Evolutionary conservation across 1,140 invertebrate genomes (phyloP), one percentile per base, ranked within the genome.

Genomic region (Coelopa frigida): DNA sequence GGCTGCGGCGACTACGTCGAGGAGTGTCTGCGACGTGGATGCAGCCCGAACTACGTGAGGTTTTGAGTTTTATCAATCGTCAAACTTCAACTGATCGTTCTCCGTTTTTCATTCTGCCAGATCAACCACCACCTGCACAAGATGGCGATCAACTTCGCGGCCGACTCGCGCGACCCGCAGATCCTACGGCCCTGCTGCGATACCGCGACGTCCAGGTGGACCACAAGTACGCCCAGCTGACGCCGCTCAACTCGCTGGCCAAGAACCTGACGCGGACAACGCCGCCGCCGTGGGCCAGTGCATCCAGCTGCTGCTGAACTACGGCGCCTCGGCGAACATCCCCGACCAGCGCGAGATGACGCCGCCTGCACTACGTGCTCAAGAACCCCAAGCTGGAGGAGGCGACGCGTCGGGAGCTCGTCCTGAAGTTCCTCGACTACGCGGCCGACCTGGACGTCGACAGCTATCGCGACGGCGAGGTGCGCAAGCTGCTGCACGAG

Each of bases 101-200:
- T n/a, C n/a, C n/a, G n/a, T 27, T 27, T 23, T 35, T 32, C 38
- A 8, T 12, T 23, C 36, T 42, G 42, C 14, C 47, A 69, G 66
- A 51, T 61, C 20, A 68, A 64, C 45, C 36, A 42, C 7, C 59
- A 57, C 2, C 71, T 78, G 4, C 76, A 78, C 26, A 78, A 78
- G 50, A 75, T 76, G 2, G 80, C 82, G 0, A 72, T 87, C 29
- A 84, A 83, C 66, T 82, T 80, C 45, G 81, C 81, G 1, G 72
- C 76, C 2, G 76, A 82, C 56, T 72, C 68, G 2, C 73, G 74
- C 29, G 74, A 83, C 55, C 57, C 68, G 2, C 61, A 73, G 4
- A 76, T 76, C 8, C 46, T 87, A 51, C 59, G 20, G 55, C 61
- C 4, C 57, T 87, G 6, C 51, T 86, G 12, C 60, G 76, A 11